Evolutionary conservation across 35 echinoderm and acorn worm genomes (phyloP).

Genomic region (Apostichopus parvimensis): DNA sequence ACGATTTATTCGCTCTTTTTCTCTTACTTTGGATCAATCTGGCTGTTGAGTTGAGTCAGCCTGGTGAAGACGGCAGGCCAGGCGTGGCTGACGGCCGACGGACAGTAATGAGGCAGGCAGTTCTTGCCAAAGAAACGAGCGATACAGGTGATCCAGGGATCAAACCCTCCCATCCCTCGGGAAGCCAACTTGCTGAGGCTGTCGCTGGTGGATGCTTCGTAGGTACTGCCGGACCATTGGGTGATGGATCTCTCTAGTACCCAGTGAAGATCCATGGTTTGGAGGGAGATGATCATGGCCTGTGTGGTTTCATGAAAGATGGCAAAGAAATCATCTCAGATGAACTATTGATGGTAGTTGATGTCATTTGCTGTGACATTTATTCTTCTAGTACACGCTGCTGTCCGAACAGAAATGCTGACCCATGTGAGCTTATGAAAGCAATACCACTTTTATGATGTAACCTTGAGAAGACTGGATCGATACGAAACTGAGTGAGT

Average conservation of each 20-base stretch:
- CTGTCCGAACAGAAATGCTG: no score
- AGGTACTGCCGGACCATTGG: slow-evolving; percentile 93
- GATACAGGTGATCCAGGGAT: slow-evolving; percentile 82
- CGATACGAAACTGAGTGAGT: no score
- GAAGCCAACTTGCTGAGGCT: slow-evolving; percentile 71
- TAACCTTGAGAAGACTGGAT: no score
- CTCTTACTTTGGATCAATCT: slow-evolving; percentile 95
- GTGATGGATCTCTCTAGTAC: slow-evolving; percentile 92
- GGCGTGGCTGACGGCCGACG: slow-evolving; percentile 76
- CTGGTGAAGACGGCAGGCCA: slow-evolving; percentile 92
- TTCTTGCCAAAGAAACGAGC: slow-evolving; percentile 86
- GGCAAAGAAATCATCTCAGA: not conserved
- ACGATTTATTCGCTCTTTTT: not conserved
- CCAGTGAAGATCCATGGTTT: slow-evolving; percentile 94
- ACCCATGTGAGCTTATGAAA: no score
- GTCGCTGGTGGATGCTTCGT: slow-evolving; percentile 90
- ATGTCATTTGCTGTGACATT: no score
- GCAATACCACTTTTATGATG: no score
- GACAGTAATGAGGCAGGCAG: slow-evolving; percentile 89
- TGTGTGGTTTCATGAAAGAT: slow-evolving; percentile 15
- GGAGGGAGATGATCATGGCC: slow-evolving; percentile 83
- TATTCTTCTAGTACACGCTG: no score
- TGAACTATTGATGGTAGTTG: no score
- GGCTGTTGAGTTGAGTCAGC: slow-evolving; percentile 81
- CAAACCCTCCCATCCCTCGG: slow-evolving; percentile 84